These are phyloP conservation scores for Acanthoscelides obtectus DNA, from an alignment of 2,888 invertebrate species.

Conservation along the genomic window DNA sequence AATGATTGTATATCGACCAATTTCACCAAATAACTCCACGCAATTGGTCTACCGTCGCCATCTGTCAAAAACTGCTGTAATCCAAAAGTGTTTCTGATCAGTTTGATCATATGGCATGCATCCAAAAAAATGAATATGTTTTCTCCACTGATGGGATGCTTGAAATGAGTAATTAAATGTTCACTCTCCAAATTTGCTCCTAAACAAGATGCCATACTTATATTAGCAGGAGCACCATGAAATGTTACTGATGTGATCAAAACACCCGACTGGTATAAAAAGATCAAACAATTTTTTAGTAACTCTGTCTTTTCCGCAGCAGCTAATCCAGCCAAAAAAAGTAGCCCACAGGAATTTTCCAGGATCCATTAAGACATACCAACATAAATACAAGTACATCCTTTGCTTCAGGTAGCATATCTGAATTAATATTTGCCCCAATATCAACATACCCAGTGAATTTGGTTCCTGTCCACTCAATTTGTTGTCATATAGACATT, in stretches of 20 bases:
- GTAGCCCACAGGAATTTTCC: constrained; percentile 18
- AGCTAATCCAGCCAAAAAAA: constrained; percentile 15
- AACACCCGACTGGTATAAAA: constrained; percentile 10
- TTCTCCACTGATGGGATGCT: neutral
- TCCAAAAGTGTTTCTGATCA: constrained; percentile 7
- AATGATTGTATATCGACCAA: constrained; percentile 17
- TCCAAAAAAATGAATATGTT: constrained; percentile 1
- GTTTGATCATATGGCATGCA: constrained; percentile 6
- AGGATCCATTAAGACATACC: constrained; percentile 16
- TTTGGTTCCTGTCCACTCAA: constrained; percentile 17
- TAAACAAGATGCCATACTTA: constrained; percentile 8
- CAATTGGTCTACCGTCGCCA: constrained; percentile 5
- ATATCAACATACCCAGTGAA: constrained; percentile 23
- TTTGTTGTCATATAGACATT: constrained; percentile 18
- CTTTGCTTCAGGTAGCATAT: constrained; percentile 16
- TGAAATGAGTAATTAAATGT: neutral
- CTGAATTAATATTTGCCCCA: constrained; percentile 16
- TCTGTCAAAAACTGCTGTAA: neutral
- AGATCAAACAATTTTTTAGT: constrained; percentile 11
- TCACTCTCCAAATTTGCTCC: neutral
- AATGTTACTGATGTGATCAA: constrained; percentile 12
- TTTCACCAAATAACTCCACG: constrained; percentile 8
- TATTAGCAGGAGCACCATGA: constrained; percentile 16
- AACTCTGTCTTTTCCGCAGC: constrained; percentile 14
- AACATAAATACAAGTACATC: constrained; percentile 18